phyloP scores from a whole-genome alignment of 2,888 invertebrate species.

The Eilema caniola region DNA sequence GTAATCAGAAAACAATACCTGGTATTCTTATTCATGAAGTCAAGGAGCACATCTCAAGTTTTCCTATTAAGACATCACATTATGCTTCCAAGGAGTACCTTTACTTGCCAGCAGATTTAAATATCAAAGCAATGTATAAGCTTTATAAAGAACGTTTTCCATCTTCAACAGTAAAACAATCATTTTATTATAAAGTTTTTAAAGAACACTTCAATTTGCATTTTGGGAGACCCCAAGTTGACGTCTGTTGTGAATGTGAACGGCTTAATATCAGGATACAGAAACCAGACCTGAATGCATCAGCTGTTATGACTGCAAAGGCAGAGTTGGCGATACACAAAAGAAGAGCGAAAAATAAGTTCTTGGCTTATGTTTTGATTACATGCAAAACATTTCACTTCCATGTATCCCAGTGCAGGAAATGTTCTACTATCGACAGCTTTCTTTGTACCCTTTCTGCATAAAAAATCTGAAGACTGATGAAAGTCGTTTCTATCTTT shows the following conservation, averaged over 20 bases:
- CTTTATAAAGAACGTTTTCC: background rate
- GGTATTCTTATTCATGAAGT: no score
- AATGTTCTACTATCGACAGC: background rate
- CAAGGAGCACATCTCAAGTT: no score
- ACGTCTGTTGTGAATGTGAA: background rate
- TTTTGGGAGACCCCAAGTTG: background rate
- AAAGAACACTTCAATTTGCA: background rate
- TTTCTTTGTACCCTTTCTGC: background rate
- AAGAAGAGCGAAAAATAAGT: background rate
- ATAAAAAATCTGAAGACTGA: background rate
- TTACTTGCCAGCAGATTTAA: background rate
- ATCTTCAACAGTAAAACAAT: background rate
- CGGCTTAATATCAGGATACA: conserved; percentile 3
- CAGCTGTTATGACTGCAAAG: background rate
- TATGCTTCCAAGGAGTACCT: background rate
- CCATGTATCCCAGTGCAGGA: no score
- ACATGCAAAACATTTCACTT: conserved; percentile 1
- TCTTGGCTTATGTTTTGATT: background rate
- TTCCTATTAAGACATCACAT: background rate
- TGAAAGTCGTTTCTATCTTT: background rate
- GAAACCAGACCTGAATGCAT: conserved; percentile 8
- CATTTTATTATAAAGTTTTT: background rate
- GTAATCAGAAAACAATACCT: background rate
- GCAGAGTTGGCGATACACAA: background rate
- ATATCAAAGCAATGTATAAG: background rate